These are phyloP conservation scores for Dromiciops gliroides DNA, from an alignment of 2,113 vertebrate genomes.

Conservation along the genomic window DNA sequence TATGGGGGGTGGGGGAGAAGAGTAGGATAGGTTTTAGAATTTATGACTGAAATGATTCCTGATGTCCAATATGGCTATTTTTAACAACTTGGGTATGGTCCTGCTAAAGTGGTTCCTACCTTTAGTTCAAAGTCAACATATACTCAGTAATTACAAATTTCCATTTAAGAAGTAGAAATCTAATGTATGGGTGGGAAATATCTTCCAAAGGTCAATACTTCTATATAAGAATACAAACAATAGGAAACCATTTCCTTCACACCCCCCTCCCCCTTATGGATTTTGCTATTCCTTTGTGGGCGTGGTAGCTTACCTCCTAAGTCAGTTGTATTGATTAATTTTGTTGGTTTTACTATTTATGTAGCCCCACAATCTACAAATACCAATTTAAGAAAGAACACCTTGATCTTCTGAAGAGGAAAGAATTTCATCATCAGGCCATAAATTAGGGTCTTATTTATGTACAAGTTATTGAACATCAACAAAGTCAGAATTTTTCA, in stretches of 20 bases:
- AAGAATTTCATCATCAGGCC: slow-evolving; percentile 6
- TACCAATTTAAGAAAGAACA: background rate
- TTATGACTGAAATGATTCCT: background rate
- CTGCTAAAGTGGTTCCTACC: background rate
- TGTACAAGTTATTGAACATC: background rate
- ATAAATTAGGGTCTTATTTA: slow-evolving; percentile 26
- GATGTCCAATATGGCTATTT: background rate
- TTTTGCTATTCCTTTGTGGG: background rate
- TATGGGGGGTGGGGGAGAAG: too few relatives aligned
- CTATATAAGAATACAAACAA: background rate
- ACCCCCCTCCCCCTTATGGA: too few relatives aligned
- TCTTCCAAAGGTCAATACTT: background rate
- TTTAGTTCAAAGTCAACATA: background rate
- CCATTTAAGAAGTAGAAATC: background rate
- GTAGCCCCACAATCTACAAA: background rate
- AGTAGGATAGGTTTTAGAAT: background rate
- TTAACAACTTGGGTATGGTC: background rate
- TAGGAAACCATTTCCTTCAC: too few relatives aligned
- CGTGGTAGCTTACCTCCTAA: background rate
- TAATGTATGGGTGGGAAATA: background rate
- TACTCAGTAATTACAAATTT: background rate
- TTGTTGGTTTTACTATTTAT: background rate
- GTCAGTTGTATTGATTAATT: background rate
- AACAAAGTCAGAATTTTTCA: slow-evolving; percentile 26
- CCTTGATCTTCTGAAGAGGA: background rate